Evolutionary conservation across 2,888 invertebrate genomes (phyloP).

Genomic region (Ennomos fuscantarius): DNA sequence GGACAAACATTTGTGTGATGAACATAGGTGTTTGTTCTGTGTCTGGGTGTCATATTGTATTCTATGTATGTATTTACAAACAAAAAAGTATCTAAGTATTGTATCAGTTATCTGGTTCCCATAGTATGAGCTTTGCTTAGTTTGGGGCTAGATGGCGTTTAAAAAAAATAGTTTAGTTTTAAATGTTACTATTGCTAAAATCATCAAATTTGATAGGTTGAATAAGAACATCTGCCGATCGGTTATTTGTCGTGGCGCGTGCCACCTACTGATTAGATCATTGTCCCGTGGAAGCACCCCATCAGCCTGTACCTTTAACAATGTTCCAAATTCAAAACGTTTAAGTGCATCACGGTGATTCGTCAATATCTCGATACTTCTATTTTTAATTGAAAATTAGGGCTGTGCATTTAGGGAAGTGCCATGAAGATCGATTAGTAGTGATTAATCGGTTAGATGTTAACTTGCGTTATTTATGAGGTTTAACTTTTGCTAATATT

Average conservation of each 20-base stretch:
- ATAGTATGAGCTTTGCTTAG: too few species aligned
- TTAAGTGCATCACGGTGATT: constrained; percentile 63
- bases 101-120: too few species aligned
- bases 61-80: too few species aligned
- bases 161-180: too few species aligned
- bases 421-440: constrained; percentile 53
- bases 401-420: constrained; percentile 56
- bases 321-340: constrained; percentile 22
- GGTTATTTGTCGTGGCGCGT: constrained; percentile 68
- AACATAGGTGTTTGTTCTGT: too few species aligned
- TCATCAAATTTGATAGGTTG: constrained; percentile 25
- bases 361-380: constrained; percentile 69
- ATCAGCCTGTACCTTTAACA: constrained; percentile 12
- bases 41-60: too few species aligned
- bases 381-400: constrained; percentile 69
- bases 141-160: too few species aligned
- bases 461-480: constrained; percentile 40
- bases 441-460: constrained; percentile 61
- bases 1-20: too few species aligned
- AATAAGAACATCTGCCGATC: constrained; percentile 69
- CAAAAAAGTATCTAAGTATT: too few species aligned
- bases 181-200: too few species aligned
- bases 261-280: constrained; percentile 63
- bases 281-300: constrained; percentile 61
- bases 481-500: background rate